phyloP scores from a whole-genome alignment of 2,113 vertebrate species.

The Equus przewalskii region DNA sequence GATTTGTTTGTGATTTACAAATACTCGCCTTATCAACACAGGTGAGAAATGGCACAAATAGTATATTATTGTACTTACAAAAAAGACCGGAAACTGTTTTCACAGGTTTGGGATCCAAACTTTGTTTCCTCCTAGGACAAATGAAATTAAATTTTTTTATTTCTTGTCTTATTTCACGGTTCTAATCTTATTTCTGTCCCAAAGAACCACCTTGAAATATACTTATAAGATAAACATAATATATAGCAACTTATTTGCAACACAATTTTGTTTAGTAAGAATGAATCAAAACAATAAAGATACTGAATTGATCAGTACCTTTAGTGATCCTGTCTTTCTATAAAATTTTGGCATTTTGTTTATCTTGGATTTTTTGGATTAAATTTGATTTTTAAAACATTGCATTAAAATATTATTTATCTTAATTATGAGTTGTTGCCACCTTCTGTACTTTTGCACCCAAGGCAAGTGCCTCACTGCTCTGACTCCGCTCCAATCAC shows the following conservation, averaged over 20 bases:
- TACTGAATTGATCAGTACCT: too few species aligned
- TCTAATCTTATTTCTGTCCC: background rate
- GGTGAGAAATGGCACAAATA: slow-evolving; percentile 73
- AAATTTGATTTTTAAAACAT: background rate
- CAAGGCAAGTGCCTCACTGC: background rate
- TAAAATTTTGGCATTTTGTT: background rate
- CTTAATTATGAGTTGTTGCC: background rate
- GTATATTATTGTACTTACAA: slow-evolving; percentile 74
- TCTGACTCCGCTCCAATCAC: background rate
- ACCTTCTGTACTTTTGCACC: background rate
- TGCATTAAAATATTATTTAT: background rate
- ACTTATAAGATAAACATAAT: background rate
- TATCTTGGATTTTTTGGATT: background rate
- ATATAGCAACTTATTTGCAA: background rate
- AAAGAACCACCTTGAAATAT: background rate
- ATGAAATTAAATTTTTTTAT: background rate
- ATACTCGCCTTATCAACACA: slow-evolving; percentile 78
- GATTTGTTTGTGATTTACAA: slow-evolving; percentile 83
- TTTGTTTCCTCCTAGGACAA: background rate
- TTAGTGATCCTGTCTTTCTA: background rate
- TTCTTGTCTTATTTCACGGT: background rate
- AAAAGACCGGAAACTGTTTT: slow-evolving; percentile 67
- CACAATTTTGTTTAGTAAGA: background rate
- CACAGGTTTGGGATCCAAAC: slow-evolving; percentile 65
- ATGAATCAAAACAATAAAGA: background rate